A percentile compares a stretch with the other conserved stretches of the same genome.
phyloP scores from a whole-genome alignment of 1,140 invertebrate genomes.

The Zaprionus davidi region DNA sequence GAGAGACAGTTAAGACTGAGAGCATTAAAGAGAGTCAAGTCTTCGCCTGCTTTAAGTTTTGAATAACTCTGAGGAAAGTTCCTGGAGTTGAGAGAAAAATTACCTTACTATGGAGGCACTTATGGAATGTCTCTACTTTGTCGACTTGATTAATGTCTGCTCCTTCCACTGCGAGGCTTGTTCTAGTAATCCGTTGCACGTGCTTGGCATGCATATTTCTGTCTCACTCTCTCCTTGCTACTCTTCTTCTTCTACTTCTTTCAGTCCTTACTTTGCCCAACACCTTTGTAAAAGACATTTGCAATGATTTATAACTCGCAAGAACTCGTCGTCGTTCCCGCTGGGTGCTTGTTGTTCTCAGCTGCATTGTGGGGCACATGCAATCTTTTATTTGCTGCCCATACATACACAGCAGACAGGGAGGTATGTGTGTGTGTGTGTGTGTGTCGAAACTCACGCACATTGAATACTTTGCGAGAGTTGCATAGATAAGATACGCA shows the following conservation, averaged over 20 bases:
- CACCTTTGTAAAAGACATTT: conserved; percentile 2
- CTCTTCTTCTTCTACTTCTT: neutral
- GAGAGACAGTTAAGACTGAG: neutral
- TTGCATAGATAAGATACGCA: conserved; percentile 82
- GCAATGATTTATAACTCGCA: neutral
- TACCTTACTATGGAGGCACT: neutral
- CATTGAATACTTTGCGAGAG: conserved; percentile 74
- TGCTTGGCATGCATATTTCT: neutral
- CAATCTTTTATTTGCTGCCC: conserved; percentile 76
- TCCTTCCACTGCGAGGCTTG: neutral
- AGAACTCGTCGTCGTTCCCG: conserved; percentile 18
- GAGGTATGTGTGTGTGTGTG: conserved; percentile 19
- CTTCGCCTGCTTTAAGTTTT: neutral
- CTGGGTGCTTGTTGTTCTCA: conserved; percentile 51
- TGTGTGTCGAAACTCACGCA: conserved; percentile 62
- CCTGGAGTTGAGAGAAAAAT: neutral
- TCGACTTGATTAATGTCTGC: neutral
- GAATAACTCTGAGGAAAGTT: neutral
- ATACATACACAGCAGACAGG: conserved; percentile 14
- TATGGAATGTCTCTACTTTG: neutral
- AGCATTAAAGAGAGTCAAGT: neutral
- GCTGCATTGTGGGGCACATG: conserved; percentile 78
- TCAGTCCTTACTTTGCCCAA: neutral
- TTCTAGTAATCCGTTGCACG: neutral
- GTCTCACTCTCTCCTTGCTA: neutral